Base-by-base conservation (phyloP, 2,797 vertebrate species). In the Morus bassanus region DNA sequence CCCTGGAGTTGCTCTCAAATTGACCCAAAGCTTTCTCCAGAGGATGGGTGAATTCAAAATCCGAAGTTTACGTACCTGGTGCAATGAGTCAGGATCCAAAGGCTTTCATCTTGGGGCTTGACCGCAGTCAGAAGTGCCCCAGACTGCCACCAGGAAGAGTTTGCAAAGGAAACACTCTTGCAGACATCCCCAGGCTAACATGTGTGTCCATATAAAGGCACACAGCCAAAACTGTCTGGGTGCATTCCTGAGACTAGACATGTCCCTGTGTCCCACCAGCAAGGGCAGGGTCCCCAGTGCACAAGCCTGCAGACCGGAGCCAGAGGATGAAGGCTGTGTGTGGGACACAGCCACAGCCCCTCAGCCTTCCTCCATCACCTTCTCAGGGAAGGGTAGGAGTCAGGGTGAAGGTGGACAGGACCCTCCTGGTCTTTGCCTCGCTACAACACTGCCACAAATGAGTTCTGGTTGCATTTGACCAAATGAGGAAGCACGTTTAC, bases 241-340 rank as follows among this genome's bases (percentile, higher is more conserved):
- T 41, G 22, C 31, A 10, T 70, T 93, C 63, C 80, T 54, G 78
- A 30, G 39, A 23, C 8, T 10, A 33, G 33, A 11, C 54, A 54
- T 0, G 7, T 35, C 80, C 82, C 65, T 10, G 37, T n/a, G 73
- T 50, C 76, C 90, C 73, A 60, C 9, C 48, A 9, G n/a, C 43
- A 15, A 18, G 16, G 70, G 12, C 33, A 39, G 35, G 7, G 41
- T 15, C 35, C 30, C 35, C 5, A 1, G 31, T 54, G 56, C 60
- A 43, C 12, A 7, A 10, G 10, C 19, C n/a, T 0, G 0, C 39
- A 78, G 37, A 17, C 33, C 1, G 0, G 16, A 75, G n/a, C 31
- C 33, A 22, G 13, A 35, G 43, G 37, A 23, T 18, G 43, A 76
- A 39, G 37, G 37, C 9, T 46, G n/a, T 7, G 22, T 22, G 31